These are phyloP conservation scores for Bujurquina vittata DNA, from an alignment of 2,113 vertebrate species.

Conservation along the genomic window DNA sequence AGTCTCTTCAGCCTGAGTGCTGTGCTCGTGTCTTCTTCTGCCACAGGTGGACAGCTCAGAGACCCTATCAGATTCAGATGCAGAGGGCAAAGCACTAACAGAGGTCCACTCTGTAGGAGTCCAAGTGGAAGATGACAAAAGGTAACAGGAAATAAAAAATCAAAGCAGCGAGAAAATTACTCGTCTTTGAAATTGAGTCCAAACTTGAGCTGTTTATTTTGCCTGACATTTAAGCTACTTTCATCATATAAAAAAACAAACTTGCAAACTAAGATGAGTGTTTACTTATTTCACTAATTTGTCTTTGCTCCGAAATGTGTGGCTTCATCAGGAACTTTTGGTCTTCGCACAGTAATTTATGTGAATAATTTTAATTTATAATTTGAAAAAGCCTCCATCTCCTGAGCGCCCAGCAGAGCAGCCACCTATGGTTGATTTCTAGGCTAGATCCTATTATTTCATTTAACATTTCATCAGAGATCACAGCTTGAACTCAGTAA, in stretches of 20 bases:
- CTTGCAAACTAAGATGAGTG: slow-evolving; percentile 13
- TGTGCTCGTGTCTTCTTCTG: slow-evolving; percentile 7
- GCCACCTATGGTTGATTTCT: slow-evolving; percentile 68
- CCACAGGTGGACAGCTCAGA: slow-evolving; percentile 90
- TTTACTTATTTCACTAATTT: slow-evolving; percentile 44
- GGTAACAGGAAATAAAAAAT: slow-evolving; percentile 76
- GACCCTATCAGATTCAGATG: slow-evolving; percentile 94
- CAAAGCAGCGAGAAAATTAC: background rate
- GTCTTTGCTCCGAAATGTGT: slow-evolving; percentile 38
- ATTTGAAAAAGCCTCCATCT: slow-evolving; percentile 51
- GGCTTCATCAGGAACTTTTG: slow-evolving; percentile 50
- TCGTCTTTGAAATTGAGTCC: background rate
- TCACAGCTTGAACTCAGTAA: slow-evolving; percentile 68
- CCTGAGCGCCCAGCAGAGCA: slow-evolving; percentile 47
- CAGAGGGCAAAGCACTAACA: slow-evolving; percentile 90
- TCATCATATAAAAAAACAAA: slow-evolving; percentile 31
- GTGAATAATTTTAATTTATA: slow-evolving; percentile 61
- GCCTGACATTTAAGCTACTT: slow-evolving; percentile 43
- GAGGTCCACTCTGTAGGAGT: slow-evolving; percentile 98
- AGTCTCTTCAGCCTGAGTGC: background rate
- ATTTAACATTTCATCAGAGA: slow-evolving; percentile 76
- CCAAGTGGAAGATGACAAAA: slow-evolving; percentile 98
- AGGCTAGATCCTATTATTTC: slow-evolving; percentile 61
- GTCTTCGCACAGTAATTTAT: slow-evolving; percentile 50
- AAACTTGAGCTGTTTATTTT: slow-evolving; percentile 32